These are phyloP conservation scores for Acronicta psi DNA, from an alignment of 2,888 invertebrate species.

Conservation along the genomic window DNA sequence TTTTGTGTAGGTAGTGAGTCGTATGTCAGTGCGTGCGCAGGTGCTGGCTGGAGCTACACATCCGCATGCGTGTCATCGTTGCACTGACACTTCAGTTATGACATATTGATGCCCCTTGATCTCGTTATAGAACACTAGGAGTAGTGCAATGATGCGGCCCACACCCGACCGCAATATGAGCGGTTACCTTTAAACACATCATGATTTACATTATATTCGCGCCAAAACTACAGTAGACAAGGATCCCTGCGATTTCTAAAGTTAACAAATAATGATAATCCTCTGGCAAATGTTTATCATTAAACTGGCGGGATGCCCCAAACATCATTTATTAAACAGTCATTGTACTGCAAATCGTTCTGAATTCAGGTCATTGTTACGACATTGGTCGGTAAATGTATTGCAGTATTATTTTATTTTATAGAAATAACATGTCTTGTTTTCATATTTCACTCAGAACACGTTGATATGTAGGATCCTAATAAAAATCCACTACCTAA, in stretches of 20 bases:
- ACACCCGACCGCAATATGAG: constrained; percentile 28
- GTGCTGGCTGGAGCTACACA: constrained; percentile 58
- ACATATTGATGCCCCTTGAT: constrained; percentile 61
- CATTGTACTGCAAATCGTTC: constrained; percentile 3
- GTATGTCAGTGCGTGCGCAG: constrained; percentile 64
- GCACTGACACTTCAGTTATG: constrained; percentile 49
- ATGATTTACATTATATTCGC: constrained; percentile 49
- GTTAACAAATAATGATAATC: constrained; percentile 23
- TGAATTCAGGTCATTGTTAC: constrained; percentile 25
- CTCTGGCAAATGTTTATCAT: constrained; percentile 11
- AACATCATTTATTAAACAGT: background rate
- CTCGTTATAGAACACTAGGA: constrained; percentile 57
- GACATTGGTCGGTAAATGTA: too few relatives aligned
- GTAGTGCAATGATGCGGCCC: constrained; percentile 48
- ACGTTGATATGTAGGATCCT: too few relatives aligned
- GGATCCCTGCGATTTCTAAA: constrained; percentile 27
- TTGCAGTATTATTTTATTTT: too few relatives aligned
- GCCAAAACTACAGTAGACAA: constrained; percentile 40
- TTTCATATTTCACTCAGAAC: too few relatives aligned
- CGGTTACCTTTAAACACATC: constrained; percentile 39
- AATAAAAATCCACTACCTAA: too few relatives aligned
- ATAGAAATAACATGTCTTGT: too few relatives aligned
- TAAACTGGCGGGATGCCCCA: background rate
- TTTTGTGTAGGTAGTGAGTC: constrained; percentile 59
- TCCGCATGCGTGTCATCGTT: constrained; percentile 58